Evolutionary conservation across 2,113 vertebrate species (phyloP).

Genomic region (Lepus timidus): DNA sequence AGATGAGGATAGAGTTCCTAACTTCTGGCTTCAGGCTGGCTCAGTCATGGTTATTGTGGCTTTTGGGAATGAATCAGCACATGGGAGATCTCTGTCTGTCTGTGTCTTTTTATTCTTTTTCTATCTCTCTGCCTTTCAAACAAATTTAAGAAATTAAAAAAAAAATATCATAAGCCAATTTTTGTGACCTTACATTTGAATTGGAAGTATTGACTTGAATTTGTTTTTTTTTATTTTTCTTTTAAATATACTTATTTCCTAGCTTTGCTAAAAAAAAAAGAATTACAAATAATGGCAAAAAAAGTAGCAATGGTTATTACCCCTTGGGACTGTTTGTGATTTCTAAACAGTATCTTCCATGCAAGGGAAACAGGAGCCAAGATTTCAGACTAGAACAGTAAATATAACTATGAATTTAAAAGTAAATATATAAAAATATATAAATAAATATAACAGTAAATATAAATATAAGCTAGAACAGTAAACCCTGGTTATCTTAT

Average conservation of each 20-base stretch:
- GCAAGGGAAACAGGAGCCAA: neutral
- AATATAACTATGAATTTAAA: neutral
- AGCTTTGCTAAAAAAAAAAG: neutral
- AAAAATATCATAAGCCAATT: too few species aligned
- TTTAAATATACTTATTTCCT: neutral
- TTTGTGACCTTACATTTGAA: slow-evolving; percentile 3
- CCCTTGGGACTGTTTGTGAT: neutral
- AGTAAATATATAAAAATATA: too few species aligned
- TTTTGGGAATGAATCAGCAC: too few species aligned
- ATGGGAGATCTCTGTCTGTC: too few species aligned
- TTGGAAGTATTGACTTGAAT: neutral
- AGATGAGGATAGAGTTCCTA: too few species aligned
- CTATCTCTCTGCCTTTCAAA: too few species aligned
- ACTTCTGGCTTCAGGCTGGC: too few species aligned
- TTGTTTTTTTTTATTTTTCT: neutral
- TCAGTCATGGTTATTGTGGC: too few species aligned
- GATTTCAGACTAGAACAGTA: neutral
- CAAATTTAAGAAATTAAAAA: too few species aligned
- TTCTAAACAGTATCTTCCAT: neutral
- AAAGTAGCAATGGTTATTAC: neutral
- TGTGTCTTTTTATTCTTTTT: too few species aligned
- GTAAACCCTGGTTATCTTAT: neutral
- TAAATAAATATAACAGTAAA: too few species aligned
- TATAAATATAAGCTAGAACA: too few species aligned
- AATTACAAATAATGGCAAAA: neutral